Evolutionary conservation across 64 coral and sea anemone genomes (phyloP), one percentile per base, ranked within the genome.

Genomic region (Actinia tenebrosa): DNA sequence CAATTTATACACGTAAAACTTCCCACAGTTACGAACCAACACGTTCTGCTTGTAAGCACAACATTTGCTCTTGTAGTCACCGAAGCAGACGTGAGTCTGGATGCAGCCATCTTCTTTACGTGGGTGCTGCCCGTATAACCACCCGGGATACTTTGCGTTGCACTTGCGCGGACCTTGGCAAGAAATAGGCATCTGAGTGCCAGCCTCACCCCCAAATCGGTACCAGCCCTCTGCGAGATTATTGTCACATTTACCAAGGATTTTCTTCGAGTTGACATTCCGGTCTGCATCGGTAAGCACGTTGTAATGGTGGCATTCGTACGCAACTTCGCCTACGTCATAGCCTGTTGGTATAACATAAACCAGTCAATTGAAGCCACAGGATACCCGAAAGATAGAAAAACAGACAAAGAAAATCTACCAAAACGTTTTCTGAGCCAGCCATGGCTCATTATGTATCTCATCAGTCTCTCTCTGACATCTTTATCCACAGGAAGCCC

Each of bases 211-310:
- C 23, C 90, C 60, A 18, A 96, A 84, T 83, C 94, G 91, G 56
- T 96, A 96, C 94, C 94, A 96, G 27, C 94, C 94, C 59, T 96
- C 94, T 5, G 94, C 94, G 16, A 96, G 23, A 52, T 96, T 96
- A 15, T 85, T 79, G 42, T 96, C 94, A 30, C 94, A 96, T 55
- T 56, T 93, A 3, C 94, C 91, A 13, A 96, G 10, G 46, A 93
- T 14, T 16, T 58, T 80, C 2, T 87, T 43, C 20, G 58, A 87
- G n/a, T 80, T 87, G 77, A 80, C 26, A 5, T 96, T 89, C 44
- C 94, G 89, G 82, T 88, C 92, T 44, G 30, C 10, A 20, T 96
- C 94, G 3, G 59, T 85, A 19, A 96, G 81, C 7, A 96, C 62
- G 43, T 92, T 92, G 85, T 96, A 96, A 17, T 96, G 94, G 25